phyloP scores from a whole-genome alignment of 2,113 vertebrate genomes.

The Epinephelus moara region DNA sequence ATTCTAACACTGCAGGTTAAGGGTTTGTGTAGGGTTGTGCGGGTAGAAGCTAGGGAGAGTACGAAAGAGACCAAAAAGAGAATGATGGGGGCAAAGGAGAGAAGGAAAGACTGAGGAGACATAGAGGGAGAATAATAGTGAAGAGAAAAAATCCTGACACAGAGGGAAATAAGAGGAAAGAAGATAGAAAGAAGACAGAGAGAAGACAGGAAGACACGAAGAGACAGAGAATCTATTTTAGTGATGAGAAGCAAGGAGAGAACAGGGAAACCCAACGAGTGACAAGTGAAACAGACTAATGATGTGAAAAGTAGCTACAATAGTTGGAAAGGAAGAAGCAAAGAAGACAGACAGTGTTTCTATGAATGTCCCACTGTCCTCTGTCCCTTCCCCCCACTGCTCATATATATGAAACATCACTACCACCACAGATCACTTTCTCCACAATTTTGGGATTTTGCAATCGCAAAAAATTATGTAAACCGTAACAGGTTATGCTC shows the following conservation, averaged over 20 bases:
- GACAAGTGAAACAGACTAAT: constrained; percentile 47
- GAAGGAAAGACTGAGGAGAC: constrained; percentile 3
- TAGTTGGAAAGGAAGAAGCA: constrained; percentile 9
- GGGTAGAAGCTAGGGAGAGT: neutral
- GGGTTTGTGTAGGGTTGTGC: neutral
- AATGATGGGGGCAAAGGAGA: neutral
- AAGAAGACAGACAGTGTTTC: constrained; percentile 14
- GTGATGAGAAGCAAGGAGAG: constrained; percentile 8
- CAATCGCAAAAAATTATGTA: neutral
- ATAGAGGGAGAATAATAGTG: constrained; percentile 1
- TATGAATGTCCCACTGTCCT: constrained; percentile 9
- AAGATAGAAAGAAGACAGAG: neutral
- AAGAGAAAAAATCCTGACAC: constrained; percentile 9
- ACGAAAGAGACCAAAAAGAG: neutral
- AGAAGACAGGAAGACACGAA: neutral
- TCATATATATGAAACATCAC: constrained; percentile 6
- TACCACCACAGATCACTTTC: neutral
- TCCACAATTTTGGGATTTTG: constrained; percentile 6
- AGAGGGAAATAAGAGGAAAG: neutral
- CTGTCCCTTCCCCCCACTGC: neutral
- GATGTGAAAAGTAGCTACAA: constrained; percentile 41
- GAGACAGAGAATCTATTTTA: constrained; percentile 37
- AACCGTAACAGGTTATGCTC: neutral
- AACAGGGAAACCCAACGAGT: constrained; percentile 25
- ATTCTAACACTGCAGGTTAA: neutral